Percentiles rank a stretch among this genome's conserved stretches.
Evolutionary conservation across 2,888 invertebrate genomes (phyloP).

Genomic region (Phyto melanocephala): DNA sequence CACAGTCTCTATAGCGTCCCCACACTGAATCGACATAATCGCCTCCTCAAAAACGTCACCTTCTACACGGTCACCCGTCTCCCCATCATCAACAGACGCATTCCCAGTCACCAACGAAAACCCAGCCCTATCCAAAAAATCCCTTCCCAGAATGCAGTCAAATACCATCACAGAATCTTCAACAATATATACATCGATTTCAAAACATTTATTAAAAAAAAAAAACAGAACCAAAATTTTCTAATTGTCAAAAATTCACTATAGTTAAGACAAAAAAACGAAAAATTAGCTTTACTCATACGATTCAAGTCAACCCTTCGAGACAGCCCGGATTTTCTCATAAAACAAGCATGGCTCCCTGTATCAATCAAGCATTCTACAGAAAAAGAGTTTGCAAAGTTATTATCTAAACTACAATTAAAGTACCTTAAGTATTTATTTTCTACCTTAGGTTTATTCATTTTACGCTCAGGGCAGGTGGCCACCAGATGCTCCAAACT

Average conservation of each 20-base stretch:
- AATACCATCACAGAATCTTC: conserved; percentile 10
- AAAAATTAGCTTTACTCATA: neutral
- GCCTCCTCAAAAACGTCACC: neutral
- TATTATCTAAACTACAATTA: conserved; percentile 28
- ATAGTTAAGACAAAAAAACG: conserved; percentile 25
- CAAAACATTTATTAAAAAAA: conserved; percentile 12
- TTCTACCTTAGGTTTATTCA: neutral
- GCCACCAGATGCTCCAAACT: conserved; percentile 30
- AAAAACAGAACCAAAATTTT: neutral
- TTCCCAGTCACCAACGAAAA: neutral
- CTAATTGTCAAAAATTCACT: conserved; percentile 16
- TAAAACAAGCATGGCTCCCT: conserved; percentile 27
- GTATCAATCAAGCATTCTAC: conserved; percentile 32
- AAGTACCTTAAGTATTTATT: conserved; percentile 35
- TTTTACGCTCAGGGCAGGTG: conserved; percentile 23
- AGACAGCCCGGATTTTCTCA: neutral
- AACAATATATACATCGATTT: conserved; percentile 27
- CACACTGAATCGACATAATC: conserved; percentile 20
- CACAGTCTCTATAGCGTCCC: neutral
- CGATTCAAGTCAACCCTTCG: neutral
- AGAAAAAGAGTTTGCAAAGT: neutral
- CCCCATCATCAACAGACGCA: neutral
- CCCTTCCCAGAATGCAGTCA: conserved; percentile 26
- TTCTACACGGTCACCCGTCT: neutral
- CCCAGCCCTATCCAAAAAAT: conserved; percentile 16